Evolutionary conservation across 2,888 invertebrate species (phyloP).

Genomic region (Agrotis exclamationis): DNA sequence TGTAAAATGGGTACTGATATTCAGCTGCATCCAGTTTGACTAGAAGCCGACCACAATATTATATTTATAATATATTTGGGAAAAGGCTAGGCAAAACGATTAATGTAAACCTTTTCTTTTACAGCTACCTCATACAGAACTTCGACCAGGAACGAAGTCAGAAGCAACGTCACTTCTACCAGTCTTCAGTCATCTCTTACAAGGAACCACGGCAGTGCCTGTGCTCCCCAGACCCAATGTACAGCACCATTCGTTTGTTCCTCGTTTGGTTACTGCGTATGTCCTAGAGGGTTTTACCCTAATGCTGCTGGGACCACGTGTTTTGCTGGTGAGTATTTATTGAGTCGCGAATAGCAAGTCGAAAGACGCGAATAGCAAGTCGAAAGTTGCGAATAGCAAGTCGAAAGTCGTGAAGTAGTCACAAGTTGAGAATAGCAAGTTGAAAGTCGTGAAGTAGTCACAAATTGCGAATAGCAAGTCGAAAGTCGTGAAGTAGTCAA

Average conservation of each 20-base stretch:
- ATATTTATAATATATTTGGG: too few species aligned
- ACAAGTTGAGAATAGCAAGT: too few species aligned
- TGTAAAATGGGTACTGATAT: not conserved
- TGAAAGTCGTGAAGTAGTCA: too few species aligned
- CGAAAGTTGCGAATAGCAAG: not conserved
- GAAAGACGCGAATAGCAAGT: not conserved
- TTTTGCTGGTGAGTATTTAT: slow-evolving; percentile 77
- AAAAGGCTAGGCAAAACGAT: too few species aligned
- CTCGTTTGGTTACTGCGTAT: slow-evolving; percentile 75
- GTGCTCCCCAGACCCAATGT: slow-evolving; percentile 68
- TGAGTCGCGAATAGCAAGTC: not conserved
- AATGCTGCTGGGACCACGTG: slow-evolving; percentile 69
- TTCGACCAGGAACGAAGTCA: not conserved
- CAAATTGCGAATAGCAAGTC: not conserved
- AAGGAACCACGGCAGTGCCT: slow-evolving; percentile 66
- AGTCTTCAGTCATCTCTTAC: slow-evolving; percentile 4
- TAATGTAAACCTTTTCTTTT: not conserved
- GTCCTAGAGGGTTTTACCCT: slow-evolving; percentile 82
- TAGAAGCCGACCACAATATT: too few species aligned
- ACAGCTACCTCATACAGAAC: slow-evolving; percentile 9
- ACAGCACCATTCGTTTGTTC: slow-evolving; percentile 75
- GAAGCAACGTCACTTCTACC: slow-evolving; percentile 33
- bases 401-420: not conserved
- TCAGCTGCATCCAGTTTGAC: too few species aligned
- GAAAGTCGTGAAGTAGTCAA: not conserved